Base-by-base conservation (phyloP, 35 echinoderm and acorn worm species). In the Lytechinus variegatus region DNA sequence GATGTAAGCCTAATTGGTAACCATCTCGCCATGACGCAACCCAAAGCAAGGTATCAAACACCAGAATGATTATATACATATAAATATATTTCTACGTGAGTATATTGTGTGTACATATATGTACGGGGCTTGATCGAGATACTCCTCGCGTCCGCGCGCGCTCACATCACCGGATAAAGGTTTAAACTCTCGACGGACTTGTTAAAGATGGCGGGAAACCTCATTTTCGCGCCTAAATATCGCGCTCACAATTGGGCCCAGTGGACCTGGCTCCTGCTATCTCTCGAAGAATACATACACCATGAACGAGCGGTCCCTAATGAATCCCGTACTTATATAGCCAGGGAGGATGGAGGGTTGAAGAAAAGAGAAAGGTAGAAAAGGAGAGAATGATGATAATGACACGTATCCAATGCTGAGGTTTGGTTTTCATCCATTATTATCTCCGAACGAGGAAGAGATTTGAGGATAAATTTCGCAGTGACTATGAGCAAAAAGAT, bases 211-310 rank as follows among this genome's bases (percentile, higher is more conserved):
- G 13, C 29, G 28, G 28, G 29, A 54, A 44, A 90, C 28, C 88
- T 54, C 28, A 90, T 90, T 90, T 90, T 90, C 88, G 88, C 88
- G 88, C 88, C 88, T 54, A 90, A 44, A 90, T 90, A 44, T 90
- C 88, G 88, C 88, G 88, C 28, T 90, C 52, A 52, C 88, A 90
- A 90, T 90, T 90, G 88, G 88, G 88, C 88, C 88, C 88, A 29
- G 13, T 44, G 88, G 88, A 90, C 88, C 6, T 21, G 66, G 66
- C 66, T 79, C 66, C n/a, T 79, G 66, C 66, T 79, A 79, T 90
- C 88, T 90, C 88, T 90, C 88, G 88, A 90, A 54, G 88, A 52
- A 44, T 90, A 90, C 88, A 90, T 54, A 90, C 52, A 90, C 88
- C 29, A 12, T 90, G 52, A 54, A 52, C 52, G 88, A 90, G 88